Evolutionary conservation across 2,797 vertebrate species (phyloP).

Genomic region (Philypnodon macrostomus): DNA sequence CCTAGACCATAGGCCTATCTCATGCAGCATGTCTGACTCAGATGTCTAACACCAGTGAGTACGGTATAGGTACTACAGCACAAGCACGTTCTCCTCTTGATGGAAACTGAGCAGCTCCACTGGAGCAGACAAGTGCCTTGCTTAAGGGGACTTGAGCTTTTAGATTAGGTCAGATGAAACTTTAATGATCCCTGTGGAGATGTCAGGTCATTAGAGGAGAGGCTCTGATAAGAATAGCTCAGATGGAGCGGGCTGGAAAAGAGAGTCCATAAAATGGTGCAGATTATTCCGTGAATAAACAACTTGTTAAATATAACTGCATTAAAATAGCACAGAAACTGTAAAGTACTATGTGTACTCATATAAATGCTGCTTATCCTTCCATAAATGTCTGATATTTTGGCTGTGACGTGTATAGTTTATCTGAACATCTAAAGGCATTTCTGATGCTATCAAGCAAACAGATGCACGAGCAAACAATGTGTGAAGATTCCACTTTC

Average conservation of each 20-base stretch:
- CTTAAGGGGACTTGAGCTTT: constrained; percentile 62
- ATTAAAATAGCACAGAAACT: not conserved
- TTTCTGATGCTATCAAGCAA: constrained; percentile 45
- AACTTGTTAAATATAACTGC: too few species aligned
- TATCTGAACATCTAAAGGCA: constrained; percentile 36
- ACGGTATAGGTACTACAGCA: constrained; percentile 18
- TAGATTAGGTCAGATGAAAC: constrained; percentile 68
- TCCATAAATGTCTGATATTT: constrained; percentile 29
- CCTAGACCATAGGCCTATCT: constrained; percentile 5
- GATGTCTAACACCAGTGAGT: constrained; percentile 16
- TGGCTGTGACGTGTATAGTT: constrained; percentile 16
- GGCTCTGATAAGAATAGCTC: constrained; percentile 53
- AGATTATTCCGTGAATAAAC: constrained; percentile 12
- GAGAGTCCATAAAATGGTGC: not conserved
- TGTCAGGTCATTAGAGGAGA: constrained; percentile 58
- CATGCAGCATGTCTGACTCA: constrained; percentile 14
- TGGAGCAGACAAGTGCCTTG: constrained; percentile 57
- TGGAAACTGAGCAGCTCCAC: constrained; percentile 51
- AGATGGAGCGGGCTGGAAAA: constrained; percentile 15
- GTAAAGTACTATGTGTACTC: not conserved
- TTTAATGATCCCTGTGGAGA: constrained; percentile 64
- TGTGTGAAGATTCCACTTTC: constrained; percentile 44
- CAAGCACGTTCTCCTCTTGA: constrained; percentile 29
- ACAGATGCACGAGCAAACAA: constrained; percentile 40
- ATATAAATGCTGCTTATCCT: constrained; percentile 8